Evolutionary conservation across 2,888 invertebrate genomes (phyloP).

Genomic region (Cheilosia variabilis): DNA sequence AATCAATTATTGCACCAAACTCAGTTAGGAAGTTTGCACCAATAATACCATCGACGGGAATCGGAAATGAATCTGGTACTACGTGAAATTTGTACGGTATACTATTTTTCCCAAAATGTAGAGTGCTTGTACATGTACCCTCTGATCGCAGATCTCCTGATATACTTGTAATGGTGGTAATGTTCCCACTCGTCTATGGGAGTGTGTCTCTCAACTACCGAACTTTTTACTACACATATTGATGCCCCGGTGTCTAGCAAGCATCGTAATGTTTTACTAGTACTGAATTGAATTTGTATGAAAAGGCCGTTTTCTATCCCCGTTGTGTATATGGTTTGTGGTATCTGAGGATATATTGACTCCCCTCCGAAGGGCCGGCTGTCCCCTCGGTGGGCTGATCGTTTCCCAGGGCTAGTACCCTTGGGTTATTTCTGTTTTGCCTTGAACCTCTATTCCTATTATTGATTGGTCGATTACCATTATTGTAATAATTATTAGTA

Average conservation of each 20-base stretch:
- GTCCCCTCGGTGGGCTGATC: too few relatives aligned
- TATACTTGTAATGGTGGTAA: not conserved
- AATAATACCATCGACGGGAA: not conserved
- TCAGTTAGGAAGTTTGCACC: constrained; percentile 8
- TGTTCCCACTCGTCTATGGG: not conserved
- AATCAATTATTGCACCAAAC: constrained; percentile 5
- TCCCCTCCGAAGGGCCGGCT: too few relatives aligned
- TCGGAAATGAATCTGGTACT: not conserved
- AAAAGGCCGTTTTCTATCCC: too few relatives aligned
- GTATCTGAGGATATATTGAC: too few relatives aligned
- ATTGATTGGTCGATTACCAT: too few relatives aligned
- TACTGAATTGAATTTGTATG: too few relatives aligned
- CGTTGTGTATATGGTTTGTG: too few relatives aligned
- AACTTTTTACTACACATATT: not conserved
- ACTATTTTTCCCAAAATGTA: not conserved
- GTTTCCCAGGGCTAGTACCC: too few relatives aligned
- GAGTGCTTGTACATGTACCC: not conserved
- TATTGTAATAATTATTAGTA: too few relatives aligned
- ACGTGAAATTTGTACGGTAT: constrained; percentile 1
- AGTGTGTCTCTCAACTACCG: not conserved
- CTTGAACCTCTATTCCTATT: too few relatives aligned
- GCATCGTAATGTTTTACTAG: not conserved
- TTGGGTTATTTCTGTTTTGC: too few relatives aligned
- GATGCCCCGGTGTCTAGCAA: constrained; percentile 1
- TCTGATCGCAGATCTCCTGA: not conserved